These are phyloP conservation scores for Ostrea edulis DNA, from an alignment of 1,140 invertebrate genomes.

Conservation along the genomic window DNA sequence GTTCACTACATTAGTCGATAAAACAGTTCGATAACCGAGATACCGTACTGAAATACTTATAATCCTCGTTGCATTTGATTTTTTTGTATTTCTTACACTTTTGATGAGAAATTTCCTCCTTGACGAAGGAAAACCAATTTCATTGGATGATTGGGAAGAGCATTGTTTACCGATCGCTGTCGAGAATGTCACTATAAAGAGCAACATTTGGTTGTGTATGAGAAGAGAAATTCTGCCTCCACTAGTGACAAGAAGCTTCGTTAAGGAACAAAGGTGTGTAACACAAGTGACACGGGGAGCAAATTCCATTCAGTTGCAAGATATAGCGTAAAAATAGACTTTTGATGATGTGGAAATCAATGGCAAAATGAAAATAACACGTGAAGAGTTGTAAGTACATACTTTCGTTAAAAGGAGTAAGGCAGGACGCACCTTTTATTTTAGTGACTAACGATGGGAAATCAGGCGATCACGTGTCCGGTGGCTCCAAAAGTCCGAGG, in stretches of 20 bases:
- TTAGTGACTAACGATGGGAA: slow-evolving; percentile 46
- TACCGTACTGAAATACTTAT: background rate
- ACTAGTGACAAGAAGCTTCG: slow-evolving; percentile 1
- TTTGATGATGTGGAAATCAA: background rate
- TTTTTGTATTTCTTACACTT: slow-evolving; percentile 17
- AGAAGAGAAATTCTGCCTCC: background rate
- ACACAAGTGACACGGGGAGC: background rate
- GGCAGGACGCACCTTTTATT: background rate
- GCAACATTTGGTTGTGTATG: background rate
- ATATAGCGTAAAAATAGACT: background rate
- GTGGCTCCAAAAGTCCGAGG: slow-evolving; percentile 26
- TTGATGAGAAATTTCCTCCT: background rate
- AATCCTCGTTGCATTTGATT: background rate
- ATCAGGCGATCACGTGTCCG: slow-evolving; percentile 48
- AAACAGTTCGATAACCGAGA: too few species aligned
- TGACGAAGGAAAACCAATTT: background rate
- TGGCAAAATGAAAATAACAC: background rate
- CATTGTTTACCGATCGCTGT: slow-evolving; percentile 15
- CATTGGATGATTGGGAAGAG: background rate
- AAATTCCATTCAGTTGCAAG: background rate
- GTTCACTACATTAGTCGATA: too few species aligned
- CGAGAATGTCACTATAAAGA: slow-evolving; percentile 31
- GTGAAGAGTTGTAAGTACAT: background rate
- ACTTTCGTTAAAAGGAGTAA: background rate
- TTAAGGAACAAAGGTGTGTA: background rate